A percentile compares a stretch with the other conserved stretches of the same genome.
phyloP scores from a whole-genome alignment of 1,140 invertebrate genomes.

The Brachionus angularis region DNA sequence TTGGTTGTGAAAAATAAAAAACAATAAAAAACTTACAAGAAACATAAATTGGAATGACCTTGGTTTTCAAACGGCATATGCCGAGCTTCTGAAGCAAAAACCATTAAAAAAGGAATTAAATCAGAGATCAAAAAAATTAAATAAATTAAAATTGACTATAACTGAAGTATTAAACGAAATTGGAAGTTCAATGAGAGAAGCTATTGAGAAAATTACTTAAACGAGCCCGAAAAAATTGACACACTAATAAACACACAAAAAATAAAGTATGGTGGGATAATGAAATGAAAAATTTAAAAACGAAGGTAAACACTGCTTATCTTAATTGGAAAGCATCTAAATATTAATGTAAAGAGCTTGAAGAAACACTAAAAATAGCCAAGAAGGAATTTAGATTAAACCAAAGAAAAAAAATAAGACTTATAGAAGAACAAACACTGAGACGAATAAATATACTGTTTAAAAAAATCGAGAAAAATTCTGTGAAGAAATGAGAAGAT shows the following conservation, averaged over 20 bases:
- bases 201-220: not conserved
- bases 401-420: constrained; percentile 5
- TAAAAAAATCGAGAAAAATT: constrained; percentile 5
- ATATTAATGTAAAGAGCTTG: not conserved
- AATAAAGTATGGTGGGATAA: constrained; percentile 11
- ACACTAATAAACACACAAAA: not conserved
- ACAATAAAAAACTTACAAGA: not conserved
- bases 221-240: not conserved
- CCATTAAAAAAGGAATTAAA: not conserved
- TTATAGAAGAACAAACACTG: not conserved
- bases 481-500: constrained; percentile 29
- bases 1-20: not conserved
- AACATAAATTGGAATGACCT: not conserved
- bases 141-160: not conserved
- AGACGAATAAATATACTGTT: not conserved
- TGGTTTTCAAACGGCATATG: not conserved
- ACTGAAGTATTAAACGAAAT: constrained; percentile 3
- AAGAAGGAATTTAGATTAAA: constrained; percentile 7
- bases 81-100: not conserved
- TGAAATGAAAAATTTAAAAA: constrained; percentile 1
- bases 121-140: not conserved
- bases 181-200: not conserved
- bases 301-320: not conserved
- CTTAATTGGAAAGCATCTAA: not conserved
- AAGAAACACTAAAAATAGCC: not conserved